Conservation (phyloP, 2,113 vertebrate species). For the Chunga burmeisteri region DNA sequence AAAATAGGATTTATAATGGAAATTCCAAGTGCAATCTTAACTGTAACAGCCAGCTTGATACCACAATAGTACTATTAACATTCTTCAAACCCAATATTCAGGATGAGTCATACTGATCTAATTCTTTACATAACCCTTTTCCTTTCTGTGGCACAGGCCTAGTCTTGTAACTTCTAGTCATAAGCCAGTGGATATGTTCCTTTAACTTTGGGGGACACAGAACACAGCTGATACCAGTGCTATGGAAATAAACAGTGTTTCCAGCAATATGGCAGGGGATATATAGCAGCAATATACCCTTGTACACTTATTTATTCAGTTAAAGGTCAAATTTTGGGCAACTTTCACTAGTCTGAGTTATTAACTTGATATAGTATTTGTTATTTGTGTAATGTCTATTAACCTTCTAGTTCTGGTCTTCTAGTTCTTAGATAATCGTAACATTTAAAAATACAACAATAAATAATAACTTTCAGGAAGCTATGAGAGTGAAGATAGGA, state of each 20-base stretch:
- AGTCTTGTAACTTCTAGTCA: not conserved
- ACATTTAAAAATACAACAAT: not conserved
- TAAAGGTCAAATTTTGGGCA: not conserved
- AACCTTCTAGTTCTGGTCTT: not conserved
- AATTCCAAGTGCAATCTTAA: conserved; percentile 60
- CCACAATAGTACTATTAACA: conserved; percentile 65
- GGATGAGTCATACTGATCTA: conserved; percentile 59
- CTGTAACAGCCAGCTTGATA: conserved; percentile 52
- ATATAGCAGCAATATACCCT: not conserved
- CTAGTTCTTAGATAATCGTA: not conserved
- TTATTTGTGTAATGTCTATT: not conserved
- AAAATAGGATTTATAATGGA: conserved; percentile 76
- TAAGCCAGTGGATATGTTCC: not conserved
- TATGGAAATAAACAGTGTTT: not conserved
- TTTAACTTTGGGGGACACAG: not conserved
- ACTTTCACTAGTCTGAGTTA: not conserved
- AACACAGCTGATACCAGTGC: not conserved
- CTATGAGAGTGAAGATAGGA: not conserved
- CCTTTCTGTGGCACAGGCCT: not conserved
- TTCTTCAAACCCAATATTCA: conserved; percentile 61
- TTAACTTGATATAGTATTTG: not conserved
- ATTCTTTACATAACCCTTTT: conserved; percentile 54
- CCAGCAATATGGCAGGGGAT: not conserved
- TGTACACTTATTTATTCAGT: not conserved
- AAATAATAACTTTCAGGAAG: not conserved